Evolutionary conservation across 2,888 invertebrate species (phyloP), one percentile per base, ranked within the genome.

Genomic region (Mythimna impura): DNA sequence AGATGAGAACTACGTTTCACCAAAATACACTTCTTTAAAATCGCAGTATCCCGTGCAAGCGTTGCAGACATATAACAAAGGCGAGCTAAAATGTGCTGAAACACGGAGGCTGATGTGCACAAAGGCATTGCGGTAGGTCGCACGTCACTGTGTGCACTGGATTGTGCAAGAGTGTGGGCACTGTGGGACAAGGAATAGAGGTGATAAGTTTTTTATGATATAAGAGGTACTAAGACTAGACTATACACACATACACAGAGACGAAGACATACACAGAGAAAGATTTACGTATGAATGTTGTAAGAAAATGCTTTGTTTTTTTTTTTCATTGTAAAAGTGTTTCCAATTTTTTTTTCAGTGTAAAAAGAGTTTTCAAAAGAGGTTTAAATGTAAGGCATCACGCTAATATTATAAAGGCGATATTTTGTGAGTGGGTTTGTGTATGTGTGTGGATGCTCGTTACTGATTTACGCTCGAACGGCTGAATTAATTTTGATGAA

Each of bases 1-100:
- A 17, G 22, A 30, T 30, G 6, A 8, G 2, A 20, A 43, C 43
- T 14, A 10, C 8, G 4, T 9, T 30, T 34, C n/a, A 25, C 25
- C 47, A 52, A 55, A 52, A 65, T 54, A 34, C 25, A 22, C 25
- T n/a, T 17, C n/a, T 34, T 58, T 50, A 54, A 72, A 63, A 78
- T 71, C 52, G 17, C 22, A n/a, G 70, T 10, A 20, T 2, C 6
- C 40, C 22, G 71, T 34, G 1, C 54, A 55, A 58, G 52, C 54
- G 54, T 52, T n/a, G 17, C 54, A 9, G 22, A 12, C 12, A 6
- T 36, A 9, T 66, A 76, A 80, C 83, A 83, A 83, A 76, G 66
- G 60, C 62, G 52, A 34, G 54, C 54, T 78, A 30, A 83, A 80
- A 74, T 74, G 66, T 71, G 54, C 73, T 79, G 72, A 68, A 72